Evolutionary conservation across 2,888 invertebrate genomes (phyloP), one percentile per base, ranked within the genome.

Genomic region (Hetaerina titia): DNA sequence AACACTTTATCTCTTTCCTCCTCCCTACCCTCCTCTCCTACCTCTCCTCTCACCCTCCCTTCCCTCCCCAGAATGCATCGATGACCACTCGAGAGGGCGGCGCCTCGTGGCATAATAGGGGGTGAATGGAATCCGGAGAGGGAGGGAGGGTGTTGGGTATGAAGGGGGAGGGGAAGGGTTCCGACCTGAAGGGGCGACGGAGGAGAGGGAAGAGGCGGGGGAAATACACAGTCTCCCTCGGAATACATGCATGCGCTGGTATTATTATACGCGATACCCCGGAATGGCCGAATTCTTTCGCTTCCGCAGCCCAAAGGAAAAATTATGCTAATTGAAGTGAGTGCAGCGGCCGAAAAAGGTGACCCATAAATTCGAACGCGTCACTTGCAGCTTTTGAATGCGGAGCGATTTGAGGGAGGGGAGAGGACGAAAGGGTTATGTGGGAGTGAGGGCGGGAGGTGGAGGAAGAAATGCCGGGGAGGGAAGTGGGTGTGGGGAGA

Each of bases 241-340:
- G 25, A 81, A 81, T 81, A 31, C 31, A 31, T 81, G 25, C 31
- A 81, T 31, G 81, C 81, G 31, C n/a, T 31, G 25, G 81, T 31
- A 81, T 81, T 81, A 81, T 31, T 81, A 81, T 81, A 31, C 81
- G 81, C 31, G 11, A 31, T 31, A 4, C 6, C 81, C 81, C n/a
- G 22, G 69, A 22, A 25, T 13, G 9, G 22, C 11, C 25, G 22
- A 74, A 64, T 90, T 90, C 90, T 90, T 90, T 64, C 64, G 64
- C 19, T 45, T 31, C 45, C 90, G 64, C 17, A 19, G n/a, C 22
- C 45, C 17, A 64, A 90, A 69, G 90, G 90, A 90, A 69, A 69
- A 90, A 90, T 90, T 90, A 90, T 90, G 90, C 90, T 90, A 90
- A 90, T 90, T 90, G 63, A 90, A 90, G 63, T 45, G 63, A 45